Conservation (phyloP, 2,113 vertebrate species). For the Aldabrachelys gigantea region DNA sequence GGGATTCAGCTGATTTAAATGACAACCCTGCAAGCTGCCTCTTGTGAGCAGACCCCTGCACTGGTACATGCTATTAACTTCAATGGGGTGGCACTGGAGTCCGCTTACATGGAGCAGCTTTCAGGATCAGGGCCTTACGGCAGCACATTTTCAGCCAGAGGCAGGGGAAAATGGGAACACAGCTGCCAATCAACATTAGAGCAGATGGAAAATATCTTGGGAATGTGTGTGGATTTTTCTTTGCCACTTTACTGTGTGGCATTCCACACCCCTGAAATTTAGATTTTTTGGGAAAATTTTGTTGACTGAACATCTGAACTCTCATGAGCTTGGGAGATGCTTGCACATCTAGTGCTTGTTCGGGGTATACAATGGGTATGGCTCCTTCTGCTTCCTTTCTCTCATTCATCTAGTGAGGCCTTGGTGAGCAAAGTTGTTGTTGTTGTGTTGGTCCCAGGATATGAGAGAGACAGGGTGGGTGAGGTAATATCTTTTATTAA, state of each 20-base stretch:
- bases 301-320: neutral
- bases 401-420: neutral
- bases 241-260: neutral
- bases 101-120: neutral
- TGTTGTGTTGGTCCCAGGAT: neutral
- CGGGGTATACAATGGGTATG: neutral
- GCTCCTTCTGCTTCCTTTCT: neutral
- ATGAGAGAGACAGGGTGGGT: neutral
- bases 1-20: neutral
- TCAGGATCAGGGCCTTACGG: neutral
- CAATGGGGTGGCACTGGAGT: neutral
- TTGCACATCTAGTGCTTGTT: neutral
- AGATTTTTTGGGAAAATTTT: neutral
- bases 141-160: neutral
- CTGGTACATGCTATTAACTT: accelerated
- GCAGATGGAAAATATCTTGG: neutral
- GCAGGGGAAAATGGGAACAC: neutral
- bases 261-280: neutral
- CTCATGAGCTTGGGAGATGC: neutral
- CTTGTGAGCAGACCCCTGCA: accelerated
- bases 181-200: neutral
- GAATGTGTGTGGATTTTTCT: neutral
- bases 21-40: neutral
- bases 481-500: neutral
- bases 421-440: neutral